phyloP scores from a whole-genome alignment of 1,140 invertebrate species.

The Pogonus chalceus region DNA sequence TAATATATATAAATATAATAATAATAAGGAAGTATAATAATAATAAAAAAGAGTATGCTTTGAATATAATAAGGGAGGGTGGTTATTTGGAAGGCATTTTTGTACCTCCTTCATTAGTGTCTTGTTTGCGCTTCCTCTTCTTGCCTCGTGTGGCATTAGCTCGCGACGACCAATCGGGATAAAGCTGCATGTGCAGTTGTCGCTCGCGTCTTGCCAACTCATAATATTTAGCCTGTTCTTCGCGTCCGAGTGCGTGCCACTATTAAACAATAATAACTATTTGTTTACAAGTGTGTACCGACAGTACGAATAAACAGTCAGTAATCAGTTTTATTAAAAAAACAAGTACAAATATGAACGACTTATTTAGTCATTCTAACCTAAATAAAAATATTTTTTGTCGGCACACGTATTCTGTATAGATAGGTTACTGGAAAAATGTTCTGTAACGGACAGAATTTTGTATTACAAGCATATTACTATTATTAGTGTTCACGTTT shows the following conservation, averaged over 20 bases:
- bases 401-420: neutral
- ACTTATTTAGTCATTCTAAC: neutral
- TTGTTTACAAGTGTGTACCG: slow-evolving; percentile 37
- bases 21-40: neutral
- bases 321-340: slow-evolving; percentile 23
- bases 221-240: slow-evolving; percentile 99
- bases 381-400: neutral
- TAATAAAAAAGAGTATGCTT: slow-evolving; percentile 23
- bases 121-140: slow-evolving; percentile 99
- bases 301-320: slow-evolving; percentile 24
- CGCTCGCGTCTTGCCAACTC: slow-evolving; percentile 96
- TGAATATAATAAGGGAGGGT: slow-evolving; percentile 40
- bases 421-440: neutral
- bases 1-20: neutral
- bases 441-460: too few species aligned
- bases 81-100: slow-evolving; percentile 20
- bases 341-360: neutral
- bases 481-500: too few species aligned
- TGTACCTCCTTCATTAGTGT: slow-evolving; percentile 90
- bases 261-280: slow-evolving; percentile 37
- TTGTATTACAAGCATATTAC: too few species aligned
- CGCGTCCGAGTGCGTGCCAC: slow-evolving; percentile 97
- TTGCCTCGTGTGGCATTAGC: slow-evolving; percentile 95
- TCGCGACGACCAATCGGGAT: slow-evolving; percentile 98
- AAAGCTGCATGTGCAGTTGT: slow-evolving; percentile 97